Conservation (phyloP, 92 coral and sea anemone genomes). For the Phenganax stokvisi region DNA sequence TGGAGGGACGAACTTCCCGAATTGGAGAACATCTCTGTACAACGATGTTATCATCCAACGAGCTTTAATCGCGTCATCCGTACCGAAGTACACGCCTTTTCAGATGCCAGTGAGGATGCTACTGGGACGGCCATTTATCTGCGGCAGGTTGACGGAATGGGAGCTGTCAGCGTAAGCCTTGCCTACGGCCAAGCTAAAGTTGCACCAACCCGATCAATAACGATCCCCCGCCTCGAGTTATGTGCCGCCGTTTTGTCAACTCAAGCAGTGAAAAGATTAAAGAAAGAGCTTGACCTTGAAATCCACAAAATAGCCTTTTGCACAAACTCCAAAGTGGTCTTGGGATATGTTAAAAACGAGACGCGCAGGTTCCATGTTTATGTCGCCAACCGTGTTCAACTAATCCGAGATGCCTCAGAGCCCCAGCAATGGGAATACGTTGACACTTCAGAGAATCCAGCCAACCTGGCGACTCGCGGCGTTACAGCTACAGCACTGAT, state of each 20-base stretch:
- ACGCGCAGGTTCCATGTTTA: slow-evolving; percentile 37
- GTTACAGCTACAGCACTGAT: slow-evolving; percentile 7
- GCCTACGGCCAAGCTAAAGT: slow-evolving; percentile 50
- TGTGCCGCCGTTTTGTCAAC: slow-evolving; percentile 49
- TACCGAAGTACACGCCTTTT: slow-evolving; percentile 46
- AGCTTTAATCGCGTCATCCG: slow-evolving; percentile 27
- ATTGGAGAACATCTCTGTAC: slow-evolving; percentile 30
- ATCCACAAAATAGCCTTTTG: slow-evolving; percentile 35
- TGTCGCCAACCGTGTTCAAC: slow-evolving; percentile 36
- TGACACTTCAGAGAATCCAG: slow-evolving; percentile 39
- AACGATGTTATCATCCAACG: slow-evolving; percentile 44
- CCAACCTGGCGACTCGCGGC: slow-evolving; percentile 44
- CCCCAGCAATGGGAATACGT: slow-evolving; percentile 45
- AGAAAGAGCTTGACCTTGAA: slow-evolving; percentile 35
- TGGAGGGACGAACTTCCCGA: slow-evolving; percentile 44
- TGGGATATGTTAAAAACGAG: slow-evolving; percentile 45
- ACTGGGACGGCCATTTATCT: slow-evolving; percentile 46
- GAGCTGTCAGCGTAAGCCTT: slow-evolving; percentile 31
- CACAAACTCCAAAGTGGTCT: slow-evolving; percentile 50
- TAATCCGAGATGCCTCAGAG: slow-evolving; percentile 41
- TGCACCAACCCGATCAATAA: slow-evolving; percentile 43
- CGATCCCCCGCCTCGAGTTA: slow-evolving; percentile 38
- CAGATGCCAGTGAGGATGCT: slow-evolving; percentile 53
- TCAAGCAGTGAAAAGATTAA: slow-evolving; percentile 37
- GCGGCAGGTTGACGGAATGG: slow-evolving; percentile 25